Evolutionary conservation across 2,797 vertebrate genomes (phyloP), one percentile per base, ranked within the genome.

Genomic region (Smutsia gigantea): DNA sequence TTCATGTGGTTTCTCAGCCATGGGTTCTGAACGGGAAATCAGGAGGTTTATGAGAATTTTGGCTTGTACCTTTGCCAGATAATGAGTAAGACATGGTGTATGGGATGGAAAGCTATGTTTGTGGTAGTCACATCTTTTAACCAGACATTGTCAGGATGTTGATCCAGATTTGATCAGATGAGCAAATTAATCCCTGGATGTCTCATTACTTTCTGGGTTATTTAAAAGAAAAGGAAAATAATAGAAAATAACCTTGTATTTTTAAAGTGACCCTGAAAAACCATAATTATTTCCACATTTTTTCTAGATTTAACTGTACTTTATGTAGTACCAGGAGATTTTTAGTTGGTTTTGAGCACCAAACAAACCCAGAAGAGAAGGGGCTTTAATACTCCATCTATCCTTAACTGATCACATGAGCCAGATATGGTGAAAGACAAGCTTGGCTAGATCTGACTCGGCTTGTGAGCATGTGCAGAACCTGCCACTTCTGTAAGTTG

Each of bases 1-100:
- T 95, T 97, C 63, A 84, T 97, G 95, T 87, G 79, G 94, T 97
- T 97, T 96, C 94, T 95, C 74, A 0, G 78, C 95, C 96, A 94
- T 72, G 79, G 91, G 90, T 85, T 93, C 93, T 91, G 86, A 96
- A 93, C 93, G 95, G 92, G 96, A 81, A 51, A 96, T 95, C 93
- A 98, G 34, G 85, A 95, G 90, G 90, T 95, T 97, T 96, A 97
- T 57, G 37, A 98, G 96, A 89, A 94, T 96, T 97, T 97, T 97
- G 98, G 97, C 97, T 97, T 95, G 93, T 93, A 89, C 83, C 93
- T 98, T 97, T 96, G 94, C 97, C 97, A 98, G 95, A 87, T 98
- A 98, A 97, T 96, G 95, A 97, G 86, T 97, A 85, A 97, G 98
- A 97, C 74, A 93, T 4, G 13, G 90, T 85, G 68, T 75, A 97